Evolutionary conservation across 2,888 invertebrate species (phyloP), one percentile per base, ranked within the genome.

Genomic region (Meandrusa payeni): DNA sequence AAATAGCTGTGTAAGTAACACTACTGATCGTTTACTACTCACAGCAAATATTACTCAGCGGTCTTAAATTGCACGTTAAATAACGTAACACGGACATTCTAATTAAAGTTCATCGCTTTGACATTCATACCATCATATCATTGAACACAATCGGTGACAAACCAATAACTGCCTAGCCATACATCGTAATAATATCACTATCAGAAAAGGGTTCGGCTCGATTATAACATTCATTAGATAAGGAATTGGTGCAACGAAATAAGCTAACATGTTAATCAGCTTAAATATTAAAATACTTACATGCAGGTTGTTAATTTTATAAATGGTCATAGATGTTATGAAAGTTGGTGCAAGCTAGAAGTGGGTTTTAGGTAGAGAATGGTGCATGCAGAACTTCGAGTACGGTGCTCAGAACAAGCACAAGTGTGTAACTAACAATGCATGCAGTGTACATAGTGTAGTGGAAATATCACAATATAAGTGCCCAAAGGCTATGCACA

Each of bases 51-150:
- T 63, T 64, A 66, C 66, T 59, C 61, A 78, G 64, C 70, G 68
- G 63, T 70, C 71, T 70, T 76, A 70, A 73, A 78, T 73, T 78
- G 85, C 83, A 83, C 85, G 80, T 76, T 80, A 83, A 59, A 83
- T 86, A 86, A 81, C 76, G 80, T 82, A 82, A 85, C 81, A 85
- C 79, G 75, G 77, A 83, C 80, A 81, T 82, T 86, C 69, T 83
- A 82, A 86, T 80, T 81, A 82, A 80, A 83, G 82, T 83, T 82
- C 86, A 87, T 86, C 81, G 86, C 86, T 87, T 87, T 87, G 86
- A 85, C 85, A 85, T 86, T 87, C 85, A 85, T 86, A 70, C 70
- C 80, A 86, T 85, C 74, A 70, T 72, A 78, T 77, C 83, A 85
- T 80, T 65, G 72, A 73, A 74, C 69, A 71, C 71, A 74, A 77